Evolutionary conservation across 2,113 vertebrate species (phyloP), one percentile per base, ranked within the genome.

Genomic region (Regulus satrapa): DNA sequence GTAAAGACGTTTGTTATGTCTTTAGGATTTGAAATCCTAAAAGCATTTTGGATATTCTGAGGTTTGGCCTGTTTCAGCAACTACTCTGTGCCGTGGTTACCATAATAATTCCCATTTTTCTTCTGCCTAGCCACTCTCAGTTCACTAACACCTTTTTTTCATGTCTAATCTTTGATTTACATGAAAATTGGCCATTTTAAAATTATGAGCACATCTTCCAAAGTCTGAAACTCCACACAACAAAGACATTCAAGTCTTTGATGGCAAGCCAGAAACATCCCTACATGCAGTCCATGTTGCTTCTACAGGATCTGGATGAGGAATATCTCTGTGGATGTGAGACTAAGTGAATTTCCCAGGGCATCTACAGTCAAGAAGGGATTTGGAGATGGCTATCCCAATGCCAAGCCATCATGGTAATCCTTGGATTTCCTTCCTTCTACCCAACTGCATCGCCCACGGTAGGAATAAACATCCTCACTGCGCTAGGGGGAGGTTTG

Each of bases 11-110:
- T 74, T n/a, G 8, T 77, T 36, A 73, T 58, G n/a, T n/a, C n/a
- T n/a, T n/a, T n/a, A n/a, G n/a, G n/a, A n/a, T n/a, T n/a, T n/a
- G 6, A 24, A 72, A 68, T 46, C 21, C n/a, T 76, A 17, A 88
- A 88, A 91, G 10, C 7, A 63, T 34, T 54, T 59, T 61, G 20
- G 10, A 6, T 64, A 59, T 63, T 77, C 20, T 93, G 63, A 68
- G 28, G 23, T 55, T 43, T 73, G 31, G 2, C 34, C 29, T 45
- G 5, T 28, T 82, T 69, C 23, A 54, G 38, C 26, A 77, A n/a
- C 7, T 68, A 7, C n/a, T 67, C 23, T 15, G 4, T 61, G 49
- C 12, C 1, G 0, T 72, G 20, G 0, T 36, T 68, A 18, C 23
- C 3, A 0, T 8, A 58, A 11, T 63, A 34, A 32, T n/a, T 78